Evolutionary conservation across 2,888 invertebrate species (phyloP).

Genomic region (Andrena chrysosceles): DNA sequence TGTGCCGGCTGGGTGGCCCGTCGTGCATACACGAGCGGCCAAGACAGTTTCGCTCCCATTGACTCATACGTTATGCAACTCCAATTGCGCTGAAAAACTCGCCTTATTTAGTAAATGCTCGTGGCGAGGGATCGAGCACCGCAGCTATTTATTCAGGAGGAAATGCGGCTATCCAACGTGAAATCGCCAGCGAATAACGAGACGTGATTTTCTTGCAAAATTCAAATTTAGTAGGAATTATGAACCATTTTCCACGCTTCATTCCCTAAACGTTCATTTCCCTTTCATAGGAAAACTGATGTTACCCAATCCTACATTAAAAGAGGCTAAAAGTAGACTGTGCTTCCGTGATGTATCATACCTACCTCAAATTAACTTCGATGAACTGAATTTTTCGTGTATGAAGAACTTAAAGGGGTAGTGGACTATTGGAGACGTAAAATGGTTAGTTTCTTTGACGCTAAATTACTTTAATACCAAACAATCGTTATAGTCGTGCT

Average conservation of each 20-base stretch:
- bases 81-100: slow-evolving; percentile 42
- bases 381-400: too few species aligned
- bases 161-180: not conserved
- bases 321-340: too few species aligned
- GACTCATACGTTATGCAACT: slow-evolving; percentile 54
- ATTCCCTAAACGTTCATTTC: not conserved
- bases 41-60: slow-evolving; percentile 51
- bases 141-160: not conserved
- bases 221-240: not conserved
- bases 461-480: too few species aligned
- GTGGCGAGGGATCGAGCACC: not conserved
- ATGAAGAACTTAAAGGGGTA: not conserved
- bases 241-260: not conserved
- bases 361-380: too few species aligned
- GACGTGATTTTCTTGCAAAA: not conserved
- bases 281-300: too few species aligned
- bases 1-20: slow-evolving; percentile 82
- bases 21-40: slow-evolving; percentile 57
- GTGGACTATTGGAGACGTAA: too few species aligned
- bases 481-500: too few species aligned
- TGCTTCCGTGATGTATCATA: too few species aligned
- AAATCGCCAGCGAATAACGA: not conserved
- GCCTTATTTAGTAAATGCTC: slow-evolving; percentile 35
- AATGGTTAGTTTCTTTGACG: too few species aligned
- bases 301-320: too few species aligned